Evolutionary conservation across 2,113 vertebrate species (phyloP), one percentile per base, ranked within the genome.

Genomic region (Pitta sordida): DNA sequence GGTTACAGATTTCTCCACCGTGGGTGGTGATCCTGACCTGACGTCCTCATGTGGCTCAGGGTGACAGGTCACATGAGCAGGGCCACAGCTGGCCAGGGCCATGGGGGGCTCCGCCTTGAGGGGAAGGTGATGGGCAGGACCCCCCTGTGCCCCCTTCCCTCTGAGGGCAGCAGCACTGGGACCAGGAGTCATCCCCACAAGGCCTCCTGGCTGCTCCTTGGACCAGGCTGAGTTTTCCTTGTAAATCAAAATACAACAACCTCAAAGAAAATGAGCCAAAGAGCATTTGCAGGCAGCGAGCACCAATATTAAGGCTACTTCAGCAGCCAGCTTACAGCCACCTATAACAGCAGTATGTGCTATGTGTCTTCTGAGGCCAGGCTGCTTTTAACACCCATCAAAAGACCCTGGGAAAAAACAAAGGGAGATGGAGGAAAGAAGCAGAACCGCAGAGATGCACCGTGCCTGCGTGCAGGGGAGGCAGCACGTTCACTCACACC

Each of bases 101-200:
- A n/a, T 0, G 0, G 3, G 16, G 58, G 59, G 69, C 64, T 87
- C 69, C 39, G 41, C 37, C 62, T 26, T 1, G 2, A n/a, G 24
- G 12, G 7, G 41, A 13, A 23, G 39, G 37, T 14, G 64, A 68
- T 29, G n/a, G 29, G 44, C 49, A 73, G 53, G 18, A 27, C 13
- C 2, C 3, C 18, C 6, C 14, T 29, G 14, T 27, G 41, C 3
- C 56, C 34, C 51, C 34, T 56, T 76, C 52, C 43, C 49, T 29
- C 46, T 8, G 2, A 43, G 30, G 44, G 11, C 39, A 32, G 36
- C 1, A 3, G 10, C 1, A 0, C 0, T 5, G 6, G 44, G 24
- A 46, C 56, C 52, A 34, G 39, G 32, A 26, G 36, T 48, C 68
- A 81, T 8, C 44, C 48, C 53, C 2, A 3, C 24, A 11, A 36